Evolutionary conservation across 2,797 vertebrate genomes (phyloP), one percentile per base, ranked within the genome.

Genomic region (Petrocephalus sullivani): DNA sequence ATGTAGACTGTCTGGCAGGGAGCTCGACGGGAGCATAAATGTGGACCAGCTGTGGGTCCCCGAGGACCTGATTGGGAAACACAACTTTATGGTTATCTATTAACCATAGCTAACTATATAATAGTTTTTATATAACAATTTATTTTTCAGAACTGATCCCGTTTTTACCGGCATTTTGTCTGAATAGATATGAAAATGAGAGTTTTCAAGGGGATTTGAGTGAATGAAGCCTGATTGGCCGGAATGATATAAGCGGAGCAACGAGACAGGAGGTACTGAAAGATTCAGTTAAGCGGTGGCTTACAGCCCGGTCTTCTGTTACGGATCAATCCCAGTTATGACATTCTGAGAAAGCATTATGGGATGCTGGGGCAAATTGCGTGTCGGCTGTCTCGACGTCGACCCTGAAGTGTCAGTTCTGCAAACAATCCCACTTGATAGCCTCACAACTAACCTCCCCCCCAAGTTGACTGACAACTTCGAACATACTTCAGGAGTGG

Each of bases 301-400:
- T 75, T 75, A 75, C 33, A 41, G 67, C 67, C 33, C 67, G 7
- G 33, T 75, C 67, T 75, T 75, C 33, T 75, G 67, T 75, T 75
- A 41, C 23, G 67, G 67, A 75, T 75, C 67, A 75, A 75, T 75
- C 67, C 33, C 67, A 37, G 67, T 75, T 75, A 75, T 75, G 67
- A 75, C 67, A 75, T 75, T 75, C 33, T 8, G 28, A 75, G 67
- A 75, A 75, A 75, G 67, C 37, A 75, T 75, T 75, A 75, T 75
- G 67, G 67, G 67, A 75, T 75, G 67, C 33, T 5, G 16, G 67
- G 67, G 33, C 5, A 1, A 41, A 75, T 75, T 33, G 33, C 33
- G 37, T 41, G 67, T 75, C 67, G 41, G 67, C 67, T 19, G 33
- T 46, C 67, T 16, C 16, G 4, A 4, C 6, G 67, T 41, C 12